Conservation (phyloP, 2,888 invertebrate genomes). For the Pseudococcus jackbeardsleyi region DNA sequence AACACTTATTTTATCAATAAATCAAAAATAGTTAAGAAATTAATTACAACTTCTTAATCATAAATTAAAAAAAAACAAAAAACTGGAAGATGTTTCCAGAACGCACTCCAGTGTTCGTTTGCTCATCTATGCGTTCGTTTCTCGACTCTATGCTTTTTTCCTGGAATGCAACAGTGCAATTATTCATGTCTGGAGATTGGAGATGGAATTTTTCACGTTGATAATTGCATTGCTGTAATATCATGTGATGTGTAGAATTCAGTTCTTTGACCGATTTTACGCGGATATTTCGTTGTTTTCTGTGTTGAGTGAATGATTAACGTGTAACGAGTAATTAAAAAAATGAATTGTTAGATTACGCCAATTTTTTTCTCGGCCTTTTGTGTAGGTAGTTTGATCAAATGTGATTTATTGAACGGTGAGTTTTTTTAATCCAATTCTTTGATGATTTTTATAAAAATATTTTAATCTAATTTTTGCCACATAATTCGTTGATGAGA, state of each 20-base stretch:
- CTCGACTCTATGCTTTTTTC: slow-evolving; percentile 3
- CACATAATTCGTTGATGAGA: too few relatives aligned
- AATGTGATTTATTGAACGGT: not conserved
- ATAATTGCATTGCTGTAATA: not conserved
- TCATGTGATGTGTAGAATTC: not conserved
- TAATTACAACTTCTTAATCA: too few relatives aligned
- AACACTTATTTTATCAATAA: too few relatives aligned
- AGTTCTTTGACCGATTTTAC: not conserved
- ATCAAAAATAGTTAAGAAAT: too few relatives aligned
- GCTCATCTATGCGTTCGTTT: not conserved
- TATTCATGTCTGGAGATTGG: not conserved
- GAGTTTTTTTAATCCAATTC: not conserved
- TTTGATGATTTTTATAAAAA: not conserved
- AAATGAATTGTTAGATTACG: not conserved
- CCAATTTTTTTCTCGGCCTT: not conserved
- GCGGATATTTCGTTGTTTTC: not conserved
- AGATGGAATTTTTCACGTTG: slow-evolving; percentile 26
- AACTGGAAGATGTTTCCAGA: not conserved
- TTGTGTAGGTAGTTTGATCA: not conserved
- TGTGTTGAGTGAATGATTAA: too few relatives aligned
- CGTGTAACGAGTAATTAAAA: not conserved
- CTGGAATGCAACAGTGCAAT: slow-evolving; percentile 50
- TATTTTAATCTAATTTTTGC: not conserved
- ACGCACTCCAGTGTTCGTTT: not conserved
- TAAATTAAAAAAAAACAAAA: too few relatives aligned